These are phyloP conservation scores for Urophycis tenuis DNA, from an alignment of 2,797 vertebrate species.

Conservation along the genomic window DNA sequence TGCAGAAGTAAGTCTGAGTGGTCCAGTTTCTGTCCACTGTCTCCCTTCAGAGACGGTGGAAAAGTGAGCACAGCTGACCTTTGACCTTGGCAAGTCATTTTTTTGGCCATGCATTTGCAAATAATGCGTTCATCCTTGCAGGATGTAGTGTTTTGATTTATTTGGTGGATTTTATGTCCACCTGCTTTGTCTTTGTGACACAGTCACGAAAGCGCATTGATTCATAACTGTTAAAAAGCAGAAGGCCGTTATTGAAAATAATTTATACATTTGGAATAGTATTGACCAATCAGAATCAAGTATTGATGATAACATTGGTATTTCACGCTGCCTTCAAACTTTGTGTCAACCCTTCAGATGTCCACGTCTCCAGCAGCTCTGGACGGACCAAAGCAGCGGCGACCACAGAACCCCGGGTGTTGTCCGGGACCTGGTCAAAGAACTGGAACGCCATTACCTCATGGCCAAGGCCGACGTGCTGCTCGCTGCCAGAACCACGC, in stretches of 20 bases:
- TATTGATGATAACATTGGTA: neutral
- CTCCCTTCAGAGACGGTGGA: neutral
- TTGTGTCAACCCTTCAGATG: constrained; percentile 38
- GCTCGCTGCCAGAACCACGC: constrained; percentile 70
- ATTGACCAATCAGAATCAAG: neutral
- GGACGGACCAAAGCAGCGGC: neutral
- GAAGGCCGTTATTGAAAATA: too few relatives aligned
- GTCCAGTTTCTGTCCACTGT: too few relatives aligned
- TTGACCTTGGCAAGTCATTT: neutral
- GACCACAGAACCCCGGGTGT: constrained; percentile 44
- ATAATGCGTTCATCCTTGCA: neutral
- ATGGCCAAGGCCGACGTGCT: constrained; percentile 73
- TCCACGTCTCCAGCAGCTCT: constrained; percentile 23
- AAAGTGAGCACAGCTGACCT: neutral
- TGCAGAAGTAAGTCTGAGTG: constrained; percentile 78
- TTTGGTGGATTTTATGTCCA: neutral
- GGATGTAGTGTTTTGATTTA: neutral
- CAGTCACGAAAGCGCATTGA: neutral
- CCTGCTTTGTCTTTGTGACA: neutral
- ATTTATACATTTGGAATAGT: neutral
- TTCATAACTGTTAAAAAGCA: neutral
- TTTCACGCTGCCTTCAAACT: neutral
- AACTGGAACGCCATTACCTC: constrained; percentile 71
- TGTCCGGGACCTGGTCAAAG: constrained; percentile 62
- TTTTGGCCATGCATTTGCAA: neutral